Evolutionary conservation across 2,797 vertebrate genomes (phyloP).

Genomic region (Gallinago solitaria): DNA sequence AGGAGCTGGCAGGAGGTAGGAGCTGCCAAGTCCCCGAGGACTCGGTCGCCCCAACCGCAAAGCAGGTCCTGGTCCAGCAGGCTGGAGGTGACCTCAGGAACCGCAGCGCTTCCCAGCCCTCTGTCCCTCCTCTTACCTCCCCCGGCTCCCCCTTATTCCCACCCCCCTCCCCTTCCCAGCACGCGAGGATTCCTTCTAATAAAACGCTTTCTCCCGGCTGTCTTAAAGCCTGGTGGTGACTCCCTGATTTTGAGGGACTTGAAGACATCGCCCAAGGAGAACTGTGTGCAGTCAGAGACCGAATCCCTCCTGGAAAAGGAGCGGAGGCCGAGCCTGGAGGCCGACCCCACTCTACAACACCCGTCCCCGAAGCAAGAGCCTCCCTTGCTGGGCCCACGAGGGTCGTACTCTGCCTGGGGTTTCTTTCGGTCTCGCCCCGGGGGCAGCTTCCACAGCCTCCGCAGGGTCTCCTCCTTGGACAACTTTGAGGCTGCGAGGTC

Average conservation of each 20-base stretch:
- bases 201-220: slow-evolving; percentile 68
- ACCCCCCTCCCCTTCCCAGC: background rate
- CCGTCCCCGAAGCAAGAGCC: slow-evolving; percentile 73
- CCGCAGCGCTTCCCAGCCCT: slow-evolving; percentile 38
- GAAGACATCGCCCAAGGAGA: slow-evolving; percentile 84
- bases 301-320: slow-evolving; percentile 89
- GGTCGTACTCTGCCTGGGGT: slow-evolving; percentile 68
- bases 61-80: background rate
- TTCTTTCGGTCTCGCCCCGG: slow-evolving; percentile 77
- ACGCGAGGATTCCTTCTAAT: slow-evolving; percentile 54
- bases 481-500: slow-evolving; percentile 84
- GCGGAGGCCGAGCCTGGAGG: slow-evolving; percentile 72
- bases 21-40: background rate
- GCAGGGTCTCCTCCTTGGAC: slow-evolving; percentile 87
- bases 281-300: slow-evolving; percentile 88
- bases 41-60: background rate
- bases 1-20: background rate
- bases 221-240: slow-evolving; percentile 83
- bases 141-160: background rate
- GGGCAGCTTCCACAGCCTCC: slow-evolving; percentile 85
- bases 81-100: background rate
- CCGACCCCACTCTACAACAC: slow-evolving; percentile 60
- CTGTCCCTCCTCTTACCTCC: slow-evolving; percentile 28
- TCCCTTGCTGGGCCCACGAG: slow-evolving; percentile 68
- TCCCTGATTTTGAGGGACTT: slow-evolving; percentile 87